Base-by-base conservation (phyloP, 1,140 invertebrate genomes). In the Atopsyche davidsoni region DNA sequence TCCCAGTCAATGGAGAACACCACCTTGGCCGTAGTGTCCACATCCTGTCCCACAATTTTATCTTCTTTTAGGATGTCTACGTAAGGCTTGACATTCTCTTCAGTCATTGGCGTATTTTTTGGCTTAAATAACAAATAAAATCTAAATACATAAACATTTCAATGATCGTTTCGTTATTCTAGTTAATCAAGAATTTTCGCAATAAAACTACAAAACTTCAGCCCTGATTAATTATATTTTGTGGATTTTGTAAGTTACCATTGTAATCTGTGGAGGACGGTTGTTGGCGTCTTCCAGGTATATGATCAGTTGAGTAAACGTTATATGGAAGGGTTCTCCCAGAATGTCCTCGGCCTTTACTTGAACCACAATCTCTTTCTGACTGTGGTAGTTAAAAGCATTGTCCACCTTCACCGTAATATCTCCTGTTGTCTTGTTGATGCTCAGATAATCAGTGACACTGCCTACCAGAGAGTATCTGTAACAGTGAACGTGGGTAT, bases 201-300 rank as follows among this genome's bases (percentile, higher is more conserved):
- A n/a, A n/a, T n/a, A n/a, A n/a, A n/a, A n/a, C n/a, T n/a, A n/a
- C n/a, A n/a, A n/a, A n/a, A n/a, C n/a, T n/a, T n/a, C n/a, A n/a
- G n/a, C n/a, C n/a, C n/a, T n/a, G n/a, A n/a, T n/a, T n/a, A n/a
- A n/a, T n/a, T n/a, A n/a, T n/a, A n/a, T n/a, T n/a, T n/a, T n/a
- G n/a, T n/a, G n/a, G n/a, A n/a, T n/a, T n/a, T n/a, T n/a, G n/a
- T n/a, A 35, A 47, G 31, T 65, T 62, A 74, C 70, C 62, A 69
- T 57, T 45, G 50, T 53, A 23, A 79, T 62, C 18, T 64, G 68
- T 7, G 79, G 79, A 2, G 73, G 72, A 24, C 75, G 74, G 51
- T 80, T 78, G 60, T 81, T 80, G 46, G 79, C 69, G 58, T 80
- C 78, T 1, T 64, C 55, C 0, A 81, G 61, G 39, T 68, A 65